phyloP scores from a whole-genome alignment of 1,140 invertebrate species.

The Aphaenogaster ashmeadi region DNA sequence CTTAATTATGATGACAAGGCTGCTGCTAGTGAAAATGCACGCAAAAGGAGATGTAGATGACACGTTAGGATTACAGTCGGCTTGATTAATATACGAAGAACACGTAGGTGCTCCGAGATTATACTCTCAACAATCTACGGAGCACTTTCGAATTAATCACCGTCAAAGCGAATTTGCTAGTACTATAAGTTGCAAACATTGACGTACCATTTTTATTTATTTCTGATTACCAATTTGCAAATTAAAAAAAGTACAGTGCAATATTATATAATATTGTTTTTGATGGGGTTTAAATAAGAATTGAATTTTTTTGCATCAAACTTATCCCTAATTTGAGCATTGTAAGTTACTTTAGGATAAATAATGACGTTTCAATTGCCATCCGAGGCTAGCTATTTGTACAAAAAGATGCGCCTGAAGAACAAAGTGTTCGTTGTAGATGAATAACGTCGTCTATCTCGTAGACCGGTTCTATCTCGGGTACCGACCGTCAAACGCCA shows the following conservation, averaged over 20 bases:
- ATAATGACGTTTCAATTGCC: conserved; percentile 42
- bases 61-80: conserved; percentile 53
- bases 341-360: neutral
- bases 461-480: conserved; percentile 50
- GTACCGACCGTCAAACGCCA: conserved; percentile 72
- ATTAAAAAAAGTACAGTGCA: neutral
- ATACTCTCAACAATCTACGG: conserved; percentile 30
- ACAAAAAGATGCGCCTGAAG: neutral
- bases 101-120: conserved; percentile 51
- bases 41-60: conserved; percentile 62
- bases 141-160: conserved; percentile 53
- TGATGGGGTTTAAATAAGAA: neutral
- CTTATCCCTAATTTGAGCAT: neutral
- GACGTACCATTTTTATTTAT: conserved; percentile 3
- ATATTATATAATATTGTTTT: neutral
- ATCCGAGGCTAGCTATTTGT: conserved; percentile 13
- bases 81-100: conserved; percentile 57
- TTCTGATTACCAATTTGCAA: neutral
- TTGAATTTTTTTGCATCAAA: neutral
- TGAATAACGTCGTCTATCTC: conserved; percentile 47
- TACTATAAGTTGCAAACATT: neutral
- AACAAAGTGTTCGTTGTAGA: conserved; percentile 22
- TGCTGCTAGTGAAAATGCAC: conserved; percentile 48
- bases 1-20: conserved; percentile 62
- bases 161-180: conserved; percentile 39